Base-by-base conservation (phyloP, 2,888 invertebrate genomes). In the Sisyra nigra region DNA sequence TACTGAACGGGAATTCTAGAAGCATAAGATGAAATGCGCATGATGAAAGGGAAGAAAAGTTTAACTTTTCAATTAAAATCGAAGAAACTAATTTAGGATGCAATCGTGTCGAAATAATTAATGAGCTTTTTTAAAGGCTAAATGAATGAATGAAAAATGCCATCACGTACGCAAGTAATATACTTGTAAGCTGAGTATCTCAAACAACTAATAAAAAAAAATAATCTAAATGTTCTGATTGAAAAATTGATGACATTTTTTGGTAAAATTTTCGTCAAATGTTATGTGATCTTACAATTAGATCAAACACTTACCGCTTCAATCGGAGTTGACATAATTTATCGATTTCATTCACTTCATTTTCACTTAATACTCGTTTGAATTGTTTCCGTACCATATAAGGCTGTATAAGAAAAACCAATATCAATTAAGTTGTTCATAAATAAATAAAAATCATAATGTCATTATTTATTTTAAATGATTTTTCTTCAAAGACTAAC, bases 1-100 rank as follows among this genome's bases (percentile, higher is more conserved):
- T 80, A 80, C 53, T 80, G 80, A 18, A 80, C 61, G 1, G 80
- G 80, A 69, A 75, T 72, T 46, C 77, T 71, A 33, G 55, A 63
- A 53, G 60, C n/a, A 13, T 9, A 41, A 30, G 11, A 19, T n/a
- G 3, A 9, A 44, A n/a, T 42, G 35, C 42, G n/a, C n/a, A 15
- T 35, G 11, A n/a, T 19, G 18, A 11, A 39, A 19, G 24, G 9
- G 5, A 24, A 39, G 39, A 24, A n/a, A 10, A 39, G 18, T 24
- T 18, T 9, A 7, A 19, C n/a, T 19, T n/a, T 17, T 24, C n/a
- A 24, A 24, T 7, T 5, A 3, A 24, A 3, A 24, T 24, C 3
- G 24, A 24, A 24, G 7, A 15, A 8, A 34, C 24, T 24, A 24
- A 24, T 24, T 24, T 24, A 24, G 7, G 24, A 24, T 5, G 7